Base-by-base conservation (phyloP, 2,888 invertebrate genomes). In the Parasteatoda lunata region DNA sequence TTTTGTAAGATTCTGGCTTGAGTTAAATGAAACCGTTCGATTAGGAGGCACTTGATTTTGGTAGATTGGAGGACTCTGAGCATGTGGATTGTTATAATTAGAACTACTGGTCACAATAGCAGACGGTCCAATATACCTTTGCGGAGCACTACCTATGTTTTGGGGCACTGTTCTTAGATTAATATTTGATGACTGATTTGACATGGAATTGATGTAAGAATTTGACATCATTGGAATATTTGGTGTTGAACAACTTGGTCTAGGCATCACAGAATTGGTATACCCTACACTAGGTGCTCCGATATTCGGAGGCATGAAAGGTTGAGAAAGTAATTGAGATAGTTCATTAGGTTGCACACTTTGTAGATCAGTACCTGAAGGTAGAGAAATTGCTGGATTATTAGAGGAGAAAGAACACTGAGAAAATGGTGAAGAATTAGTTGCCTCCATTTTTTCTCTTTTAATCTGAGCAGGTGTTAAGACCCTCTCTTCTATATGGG, bases 391-490 rank as follows among this genome's bases (percentile, higher is more conserved):
- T 8, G 45, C 65, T 59, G 75, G 54, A 13, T 66, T 59, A 11
- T 54, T 78, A n/a, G 49, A 51, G 11, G 84, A 64, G 70, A 45
- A 85, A 49, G 79, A 59, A 79, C 79, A 79, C 45, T 71, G 85
- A 2, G 85, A 80, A 59, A 76, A 66, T 9, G 84, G 69, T 13
- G 84, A 78, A 59, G 59, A 59, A 13, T 30, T 65, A 9, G 30
- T 15, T 11, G 79, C 47, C 51, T 85, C 84, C 3, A 85, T n/a
- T 15, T 11, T 59, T 45, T 85, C 84, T 66, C 70, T 79, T 11
- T 85, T 85, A 5, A 85, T 52, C 45, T 86, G 85, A 7, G 70
- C 45, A 6, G 80, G 71, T 4, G 85, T 77, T 30, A 81, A 52
- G 47, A 65, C 45, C 11, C 15, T 54, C 13, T 86, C 85, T 9